phyloP scores from a whole-genome alignment of 2,113 vertebrate species.

The Melierax canorus region DNA sequence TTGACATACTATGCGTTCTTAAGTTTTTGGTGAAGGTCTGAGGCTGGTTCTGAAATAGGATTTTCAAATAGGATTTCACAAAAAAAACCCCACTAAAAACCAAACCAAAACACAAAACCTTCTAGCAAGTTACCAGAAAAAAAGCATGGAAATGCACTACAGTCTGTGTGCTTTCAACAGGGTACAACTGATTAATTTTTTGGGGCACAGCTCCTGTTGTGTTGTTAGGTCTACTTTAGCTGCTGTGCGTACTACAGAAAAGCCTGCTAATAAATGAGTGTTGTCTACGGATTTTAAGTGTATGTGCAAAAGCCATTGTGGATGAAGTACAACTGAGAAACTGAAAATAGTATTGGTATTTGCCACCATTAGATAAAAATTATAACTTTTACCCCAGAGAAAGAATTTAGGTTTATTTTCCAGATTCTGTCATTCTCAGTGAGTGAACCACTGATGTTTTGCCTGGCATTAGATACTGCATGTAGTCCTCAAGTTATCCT shows the following conservation, averaged over 20 bases:
- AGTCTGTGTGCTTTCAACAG: neutral
- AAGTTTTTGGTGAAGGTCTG: neutral
- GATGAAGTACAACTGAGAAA: neutral
- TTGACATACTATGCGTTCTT: neutral
- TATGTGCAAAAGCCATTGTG: neutral
- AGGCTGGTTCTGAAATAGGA: neutral
- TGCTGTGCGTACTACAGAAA: neutral
- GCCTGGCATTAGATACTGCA: neutral
- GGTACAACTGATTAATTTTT: neutral
- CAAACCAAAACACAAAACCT: neutral
- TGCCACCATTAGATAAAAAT: neutral
- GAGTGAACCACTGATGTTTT: neutral
- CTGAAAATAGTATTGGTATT: neutral
- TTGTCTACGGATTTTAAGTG: neutral
- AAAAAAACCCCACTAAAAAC: neutral
- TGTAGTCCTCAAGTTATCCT: neutral
- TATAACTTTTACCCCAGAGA: neutral
- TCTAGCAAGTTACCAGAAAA: neutral
- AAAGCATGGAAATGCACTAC: neutral
- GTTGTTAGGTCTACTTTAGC: neutral
- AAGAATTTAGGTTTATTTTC: neutral
- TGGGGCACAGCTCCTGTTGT: neutral
- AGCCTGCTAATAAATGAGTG: neutral
- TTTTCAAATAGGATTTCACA: neutral
- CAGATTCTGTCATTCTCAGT: neutral